Percentiles rank a stretch among this genome's conserved stretches.
Evolutionary conservation across 2,888 invertebrate genomes (phyloP).

Genomic region (Acronicta aceris): DNA sequence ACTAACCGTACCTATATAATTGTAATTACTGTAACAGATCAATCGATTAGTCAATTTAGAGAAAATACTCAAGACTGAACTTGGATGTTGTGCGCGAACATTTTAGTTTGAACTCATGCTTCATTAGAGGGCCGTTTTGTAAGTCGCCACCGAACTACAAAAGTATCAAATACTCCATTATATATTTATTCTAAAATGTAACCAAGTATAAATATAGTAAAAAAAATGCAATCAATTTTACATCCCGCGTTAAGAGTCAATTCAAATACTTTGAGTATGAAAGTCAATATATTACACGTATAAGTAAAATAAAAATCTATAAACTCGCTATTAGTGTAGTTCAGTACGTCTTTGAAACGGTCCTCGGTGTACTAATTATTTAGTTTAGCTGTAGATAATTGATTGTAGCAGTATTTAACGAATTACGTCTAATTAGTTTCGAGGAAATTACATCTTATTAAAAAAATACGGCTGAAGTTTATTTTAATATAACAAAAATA

Average conservation of each 20-base stretch:
- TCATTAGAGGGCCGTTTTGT: slow-evolving; percentile 26
- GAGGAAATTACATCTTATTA: slow-evolving; percentile 19
- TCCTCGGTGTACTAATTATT: slow-evolving; percentile 29
- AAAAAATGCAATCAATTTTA: slow-evolving; percentile 1
- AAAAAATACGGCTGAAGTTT: slow-evolving; percentile 21
- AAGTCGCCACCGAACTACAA: not conserved
- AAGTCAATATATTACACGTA: slow-evolving; percentile 5
- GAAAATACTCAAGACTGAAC: slow-evolving; percentile 84
- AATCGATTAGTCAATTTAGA: slow-evolving; percentile 84
- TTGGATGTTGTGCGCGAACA: slow-evolving; percentile 70
- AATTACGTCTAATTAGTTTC: slow-evolving; percentile 34
- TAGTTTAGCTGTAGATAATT: slow-evolving; percentile 31
- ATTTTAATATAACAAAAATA: not conserved
- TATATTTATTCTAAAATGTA: not conserved
- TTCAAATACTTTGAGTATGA: slow-evolving; percentile 11
- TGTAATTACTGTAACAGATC: slow-evolving; percentile 64
- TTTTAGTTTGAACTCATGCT: slow-evolving; percentile 42
- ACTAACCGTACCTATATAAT: slow-evolving; percentile 33
- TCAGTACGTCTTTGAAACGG: slow-evolving; percentile 15
- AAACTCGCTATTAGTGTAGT: not conserved
- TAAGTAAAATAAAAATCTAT: slow-evolving; percentile 3
- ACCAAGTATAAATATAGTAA: not conserved
- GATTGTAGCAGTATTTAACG: slow-evolving; percentile 38
- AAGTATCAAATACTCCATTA: not conserved
- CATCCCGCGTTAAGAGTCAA: slow-evolving; percentile 30